Base-by-base conservation (phyloP, 92 coral and sea anemone species). In the Parazoanthus swiftii region DNA sequence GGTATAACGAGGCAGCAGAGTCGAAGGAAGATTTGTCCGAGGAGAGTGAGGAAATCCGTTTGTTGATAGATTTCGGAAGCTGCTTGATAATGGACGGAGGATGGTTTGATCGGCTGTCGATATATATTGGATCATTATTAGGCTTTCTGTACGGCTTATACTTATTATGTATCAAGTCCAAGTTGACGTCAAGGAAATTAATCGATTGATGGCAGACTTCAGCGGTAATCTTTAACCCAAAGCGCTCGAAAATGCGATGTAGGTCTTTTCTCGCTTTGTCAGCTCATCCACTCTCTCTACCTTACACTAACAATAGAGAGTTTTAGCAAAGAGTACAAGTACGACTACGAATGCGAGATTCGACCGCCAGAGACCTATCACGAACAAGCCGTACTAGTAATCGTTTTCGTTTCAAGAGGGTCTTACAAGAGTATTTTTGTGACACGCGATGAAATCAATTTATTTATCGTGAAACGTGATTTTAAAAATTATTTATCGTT, bases 1-100 rank as follows among this genome's bases (percentile, higher is more conserved):
- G n/a, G n/a, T n/a, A n/a, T 4, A 71, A 10, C 8, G 88, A 79
- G 5, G 67, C 4, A 0, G 68, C 39, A 8, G 23, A 18, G 29
- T 66, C 46, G 43, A 85, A 85, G 23, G 48, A 1, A 16, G 77
- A 36, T 59, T 85, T 35, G 43, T 81, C 79, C 21, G 46, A 67
- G 29, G 78, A 85, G 21, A 70, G 77, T 18, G 16, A 29, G 33
- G 33, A 29, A 29, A 29, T 29, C 33, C 33, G 33, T 29, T 29
- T 11, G 33, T 29, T 29, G 33, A 29, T 29, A 29, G 87, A 85
- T 3, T 65, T 66, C 33, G 33, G 33, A 29, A 29, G 33, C 33
- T 29, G 33, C 33, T 29, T 29, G 33, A 29, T 29, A 29, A 85
- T 67, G 71, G 36, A 1, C 2, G 88, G 80, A 10, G 79, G 79